phyloP scores from a whole-genome alignment of 2,888 invertebrate genomes.

The Hecatera dysodea region DNA sequence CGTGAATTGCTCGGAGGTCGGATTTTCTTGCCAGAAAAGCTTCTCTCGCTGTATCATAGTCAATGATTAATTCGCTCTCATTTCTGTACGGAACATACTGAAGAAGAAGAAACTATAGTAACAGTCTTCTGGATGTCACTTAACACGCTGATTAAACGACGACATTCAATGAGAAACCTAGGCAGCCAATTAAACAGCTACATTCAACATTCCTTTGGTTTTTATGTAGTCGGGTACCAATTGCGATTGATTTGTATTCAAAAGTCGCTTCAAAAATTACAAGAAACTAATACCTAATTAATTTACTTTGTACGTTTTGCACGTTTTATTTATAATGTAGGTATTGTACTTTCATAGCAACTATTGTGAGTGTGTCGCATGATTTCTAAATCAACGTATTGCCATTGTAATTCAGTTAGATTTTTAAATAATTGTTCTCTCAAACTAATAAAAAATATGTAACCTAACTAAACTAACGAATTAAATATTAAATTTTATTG shows the following conservation, averaged over 20 bases:
- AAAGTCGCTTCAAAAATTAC: not conserved
- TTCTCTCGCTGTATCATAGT: not conserved
- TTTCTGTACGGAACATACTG: not conserved
- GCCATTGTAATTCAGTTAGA: too few species aligned
- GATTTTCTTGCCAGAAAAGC: not conserved
- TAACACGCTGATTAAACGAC: too few species aligned
- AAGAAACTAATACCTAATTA: not conserved
- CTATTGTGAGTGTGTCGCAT: constrained; percentile 1
- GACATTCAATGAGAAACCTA: too few species aligned
- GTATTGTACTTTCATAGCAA: not conserved
- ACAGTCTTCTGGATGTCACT: not conserved
- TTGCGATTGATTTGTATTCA: constrained; percentile 1
- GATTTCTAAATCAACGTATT: not conserved
- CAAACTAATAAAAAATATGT: too few species aligned
- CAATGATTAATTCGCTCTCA: not conserved
- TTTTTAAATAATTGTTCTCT: too few species aligned
- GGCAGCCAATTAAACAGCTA: too few species aligned
- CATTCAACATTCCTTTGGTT: too few species aligned
- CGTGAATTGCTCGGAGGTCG: not conserved
- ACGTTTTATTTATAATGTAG: constrained; percentile 16
- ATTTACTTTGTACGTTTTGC: not conserved
- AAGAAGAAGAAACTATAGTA: not conserved
- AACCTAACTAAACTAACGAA: too few species aligned
- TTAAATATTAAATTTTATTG: not conserved
- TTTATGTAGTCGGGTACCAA: too few species aligned